phyloP scores from a whole-genome alignment of 1,140 invertebrate species.

The Drosophila lacteicornis region DNA sequence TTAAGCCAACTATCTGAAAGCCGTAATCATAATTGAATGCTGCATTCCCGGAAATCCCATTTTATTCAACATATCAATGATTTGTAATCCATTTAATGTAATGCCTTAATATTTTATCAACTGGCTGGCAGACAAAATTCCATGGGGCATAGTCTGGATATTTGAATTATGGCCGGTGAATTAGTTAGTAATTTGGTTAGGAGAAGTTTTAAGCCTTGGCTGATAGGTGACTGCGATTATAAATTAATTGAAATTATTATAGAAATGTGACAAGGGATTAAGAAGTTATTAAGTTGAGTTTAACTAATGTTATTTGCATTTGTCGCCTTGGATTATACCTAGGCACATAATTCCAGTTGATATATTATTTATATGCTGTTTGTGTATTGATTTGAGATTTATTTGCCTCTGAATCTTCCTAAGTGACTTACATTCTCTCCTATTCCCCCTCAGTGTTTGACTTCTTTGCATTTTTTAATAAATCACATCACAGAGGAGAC shows the following conservation, averaged over 20 bases:
- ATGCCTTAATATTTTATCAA: constrained; percentile 22
- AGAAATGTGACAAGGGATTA: not conserved
- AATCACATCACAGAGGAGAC: constrained; percentile 9
- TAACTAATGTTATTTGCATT: not conserved
- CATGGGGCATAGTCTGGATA: not conserved
- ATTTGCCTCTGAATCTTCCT: not conserved
- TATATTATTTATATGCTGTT: not conserved
- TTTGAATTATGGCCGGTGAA: not conserved
- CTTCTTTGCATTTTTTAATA: not conserved
- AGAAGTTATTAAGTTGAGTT: no score
- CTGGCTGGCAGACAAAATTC: not conserved
- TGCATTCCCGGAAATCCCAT: constrained; percentile 7
- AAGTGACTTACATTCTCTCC: not conserved
- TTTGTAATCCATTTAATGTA: constrained; percentile 6
- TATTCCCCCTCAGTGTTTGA: not conserved
- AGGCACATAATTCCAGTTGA: no score
- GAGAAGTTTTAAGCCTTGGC: not conserved
- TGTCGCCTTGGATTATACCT: not conserved
- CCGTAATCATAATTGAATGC: constrained; percentile 8
- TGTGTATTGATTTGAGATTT: not conserved
- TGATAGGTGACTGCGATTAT: not conserved
- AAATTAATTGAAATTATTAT: not conserved
- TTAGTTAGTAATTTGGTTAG: constrained; percentile 4
- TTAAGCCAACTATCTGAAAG: constrained; percentile 20
- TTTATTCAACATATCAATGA: constrained; percentile 26